A percentile compares a stretch with the other conserved stretches of the same genome.
phyloP scores from a whole-genome alignment of 2,888 invertebrate species.

The Bellardia bayeri region DNA sequence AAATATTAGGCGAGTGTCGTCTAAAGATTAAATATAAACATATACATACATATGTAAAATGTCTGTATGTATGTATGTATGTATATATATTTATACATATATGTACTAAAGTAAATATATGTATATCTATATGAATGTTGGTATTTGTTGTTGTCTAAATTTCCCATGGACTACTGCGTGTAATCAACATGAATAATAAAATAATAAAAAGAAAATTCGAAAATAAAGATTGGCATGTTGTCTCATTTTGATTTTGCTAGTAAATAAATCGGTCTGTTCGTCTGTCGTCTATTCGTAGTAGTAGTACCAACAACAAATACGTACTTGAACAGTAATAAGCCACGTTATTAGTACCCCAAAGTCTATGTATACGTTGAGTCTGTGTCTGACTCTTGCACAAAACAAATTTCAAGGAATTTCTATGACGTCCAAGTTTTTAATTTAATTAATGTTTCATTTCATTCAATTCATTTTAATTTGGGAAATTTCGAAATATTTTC shows the following conservation, averaged over 20 bases:
- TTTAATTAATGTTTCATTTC: background rate
- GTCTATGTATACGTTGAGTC: background rate
- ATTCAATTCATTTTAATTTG: background rate
- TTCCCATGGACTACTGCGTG: conserved; percentile 63
- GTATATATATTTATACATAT: background rate
- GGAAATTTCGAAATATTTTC: background rate
- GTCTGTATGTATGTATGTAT: background rate
- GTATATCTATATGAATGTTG: background rate
- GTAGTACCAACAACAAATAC: background rate
- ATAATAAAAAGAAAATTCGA: conserved; percentile 13
- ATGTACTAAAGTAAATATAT: conserved; percentile 73
- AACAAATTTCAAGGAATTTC: background rate
- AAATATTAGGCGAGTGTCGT: conserved; percentile 38
- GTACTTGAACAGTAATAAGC: conserved; percentile 49
- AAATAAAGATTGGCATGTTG: conserved; percentile 67
- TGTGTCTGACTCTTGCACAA: background rate
- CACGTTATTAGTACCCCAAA: conserved; percentile 36
- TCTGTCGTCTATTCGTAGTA: background rate
- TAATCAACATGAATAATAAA: conserved; percentile 28
- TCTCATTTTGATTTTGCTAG: conserved; percentile 55
- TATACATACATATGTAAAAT: conserved; percentile 69
- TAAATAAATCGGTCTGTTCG: background rate
- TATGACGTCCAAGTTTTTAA: background rate
- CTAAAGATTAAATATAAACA: conserved; percentile 66
- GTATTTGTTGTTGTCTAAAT: conserved; percentile 55